Evolutionary conservation across 2,888 invertebrate genomes (phyloP), one percentile per base, ranked within the genome.

Genomic region (Campoletis raptor): DNA sequence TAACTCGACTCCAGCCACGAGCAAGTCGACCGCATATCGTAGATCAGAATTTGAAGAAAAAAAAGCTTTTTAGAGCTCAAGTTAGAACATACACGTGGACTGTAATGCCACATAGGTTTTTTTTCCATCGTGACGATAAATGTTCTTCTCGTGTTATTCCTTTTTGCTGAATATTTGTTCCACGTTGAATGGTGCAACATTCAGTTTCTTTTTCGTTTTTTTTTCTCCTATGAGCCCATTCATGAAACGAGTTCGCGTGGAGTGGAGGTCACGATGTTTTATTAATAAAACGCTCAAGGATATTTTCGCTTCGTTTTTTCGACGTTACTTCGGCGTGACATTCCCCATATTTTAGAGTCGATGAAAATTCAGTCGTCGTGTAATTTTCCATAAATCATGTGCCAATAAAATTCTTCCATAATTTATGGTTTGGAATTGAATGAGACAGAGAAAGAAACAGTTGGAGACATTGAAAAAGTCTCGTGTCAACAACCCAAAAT

Each of bases 171-270:
- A 73, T 54, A 30, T 70, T 77, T 45, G 76, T 77, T 64, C 21
- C 48, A 64, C 30, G 4, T 30, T 61, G 37, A 40, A 61, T 42
- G 42, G 74, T 40, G 74, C 74, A 61, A 61, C 61, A 74, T 74
- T 61, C 8, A 37, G 30, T 36, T 40, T 74, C 64, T 76, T 64
- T 24, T 24, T 45, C 36, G 12, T n/a, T 64, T 64, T 76, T 45
- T 64, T 42, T 15, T 61, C 45, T 37, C 37, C 66, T 57, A 69
- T 66, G 66, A 79, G 81, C 85, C 90, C 92, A 92, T 92, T 92
- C 92, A 92, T 92, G 92, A 92, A 92, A 90, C 89, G 89, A 77
- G 88, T 89, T 87, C 88, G 88, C 81, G 89, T 87, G 83, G 76
- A 77, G 86, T 88, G 82, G 82, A 80, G 86, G 76, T 83, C 80